A percentile compares a stretch with the other conserved stretches of the same genome.
These are phyloP conservation scores for Chelon auratus DNA, from an alignment of 2,797 vertebrate species.

Conservation along the genomic window DNA sequence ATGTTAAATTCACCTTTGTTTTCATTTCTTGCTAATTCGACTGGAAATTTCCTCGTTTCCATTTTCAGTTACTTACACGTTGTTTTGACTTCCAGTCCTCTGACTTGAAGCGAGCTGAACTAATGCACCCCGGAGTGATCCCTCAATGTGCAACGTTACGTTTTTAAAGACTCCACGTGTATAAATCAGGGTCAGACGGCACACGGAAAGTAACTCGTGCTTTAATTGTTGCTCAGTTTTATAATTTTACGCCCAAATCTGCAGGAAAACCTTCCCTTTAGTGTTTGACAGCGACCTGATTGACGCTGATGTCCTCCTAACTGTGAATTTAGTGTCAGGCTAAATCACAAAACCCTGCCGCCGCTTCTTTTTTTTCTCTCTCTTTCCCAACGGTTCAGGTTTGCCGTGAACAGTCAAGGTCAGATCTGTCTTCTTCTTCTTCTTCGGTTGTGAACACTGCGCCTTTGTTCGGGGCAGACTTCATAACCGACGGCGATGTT, in stretches of 20 bases:
- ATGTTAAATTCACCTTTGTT: background rate
- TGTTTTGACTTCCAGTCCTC: background rate
- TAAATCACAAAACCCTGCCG: constrained; percentile 14
- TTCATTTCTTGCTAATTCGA: background rate
- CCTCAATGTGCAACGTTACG: too few relatives aligned
- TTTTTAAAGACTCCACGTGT: too few relatives aligned
- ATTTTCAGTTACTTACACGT: too few relatives aligned
- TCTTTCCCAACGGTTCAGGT: constrained; percentile 12
- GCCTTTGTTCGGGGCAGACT: constrained; percentile 63
- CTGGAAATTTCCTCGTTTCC: background rate
- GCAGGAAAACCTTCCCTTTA: too few relatives aligned
- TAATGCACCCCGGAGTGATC: too few relatives aligned
- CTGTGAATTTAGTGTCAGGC: constrained; percentile 13
- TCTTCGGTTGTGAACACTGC: constrained; percentile 53
- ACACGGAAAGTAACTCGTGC: too few relatives aligned
- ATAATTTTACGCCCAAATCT: too few relatives aligned
- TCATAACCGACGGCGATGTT: constrained; percentile 64
- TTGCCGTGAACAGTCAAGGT: constrained; percentile 51
- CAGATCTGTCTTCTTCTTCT: constrained; percentile 45
- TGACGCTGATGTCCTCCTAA: background rate
- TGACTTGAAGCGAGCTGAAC: background rate
- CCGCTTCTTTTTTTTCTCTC: background rate
- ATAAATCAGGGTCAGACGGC: too few relatives aligned
- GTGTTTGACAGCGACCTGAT: background rate
- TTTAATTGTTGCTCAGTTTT: too few relatives aligned